Evolutionary conservation across 2,888 invertebrate genomes (phyloP), one percentile per base, ranked within the genome.

Genomic region (Drosophila paramelanica): DNA sequence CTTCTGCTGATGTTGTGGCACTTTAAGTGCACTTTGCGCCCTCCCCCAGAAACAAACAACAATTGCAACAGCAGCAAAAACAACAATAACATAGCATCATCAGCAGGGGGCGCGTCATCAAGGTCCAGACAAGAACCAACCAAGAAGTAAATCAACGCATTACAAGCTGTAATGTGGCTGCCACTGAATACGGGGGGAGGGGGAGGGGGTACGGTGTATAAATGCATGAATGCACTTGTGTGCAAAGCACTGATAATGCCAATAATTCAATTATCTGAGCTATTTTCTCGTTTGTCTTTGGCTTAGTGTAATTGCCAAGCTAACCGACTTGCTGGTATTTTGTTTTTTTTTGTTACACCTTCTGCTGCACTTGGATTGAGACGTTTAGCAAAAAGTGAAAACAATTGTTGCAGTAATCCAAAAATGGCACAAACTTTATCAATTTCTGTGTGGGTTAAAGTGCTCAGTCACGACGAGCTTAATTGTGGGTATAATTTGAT

Each of bases 201-300:
- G 17, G 17, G 17, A 17, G 17, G 17, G 17, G 17, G 1, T 39
- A n/a, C n/a, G 23, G 3, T 70, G n/a, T 23, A 36, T n/a, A 13
- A 43, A 8, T 53, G 49, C 46, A 31, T 62, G 45, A 38, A 27
- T 52, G 57, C 52, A 45, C 31, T 57, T 55, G 23, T 53, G 73
- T 65, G 50, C 61, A 67, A 72, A 67, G 74, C 68, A 67, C 70
- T 85, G 86, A 85, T 85, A 80, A 76, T 80, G 74, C 74, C 86
- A 85, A 86, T 88, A 82, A 85, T 82, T 80, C 78, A 78, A 88
- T 88, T 85, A 79, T 78, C 75, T 71, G 67, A 69, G 61, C 77
- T 67, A 67, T 43, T 67, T 66, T 52, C 58, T 68, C 43, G 51
- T 38, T 43, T 73, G 52, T 65, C 55, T 50, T 64, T 70, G 66